phyloP scores from a whole-genome alignment of 2,888 invertebrate species.

The Harpalus rufipes region DNA sequence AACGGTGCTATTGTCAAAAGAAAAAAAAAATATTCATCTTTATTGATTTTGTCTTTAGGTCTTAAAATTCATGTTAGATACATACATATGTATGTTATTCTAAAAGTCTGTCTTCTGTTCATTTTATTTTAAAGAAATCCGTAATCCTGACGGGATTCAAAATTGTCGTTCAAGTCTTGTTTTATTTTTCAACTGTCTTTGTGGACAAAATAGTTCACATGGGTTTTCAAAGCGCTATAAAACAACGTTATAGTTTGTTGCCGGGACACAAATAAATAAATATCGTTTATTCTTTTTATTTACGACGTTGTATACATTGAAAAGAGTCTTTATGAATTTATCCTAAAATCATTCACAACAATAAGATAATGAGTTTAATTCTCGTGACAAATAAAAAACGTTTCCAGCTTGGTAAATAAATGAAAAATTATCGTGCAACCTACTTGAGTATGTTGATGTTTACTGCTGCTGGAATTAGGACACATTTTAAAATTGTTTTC shows the following conservation, averaged over 20 bases:
- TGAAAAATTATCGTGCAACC: slow-evolving; percentile 18
- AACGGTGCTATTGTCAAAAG: too few relatives aligned
- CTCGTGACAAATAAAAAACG: not conserved
- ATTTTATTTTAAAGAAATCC: slow-evolving; percentile 33
- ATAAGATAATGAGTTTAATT: slow-evolving; percentile 1
- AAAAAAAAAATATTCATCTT: too few relatives aligned
- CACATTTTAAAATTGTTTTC: slow-evolving; percentile 13
- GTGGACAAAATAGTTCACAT: slow-evolving; percentile 30
- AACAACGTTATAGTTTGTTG: slow-evolving; percentile 16
- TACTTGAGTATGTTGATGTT: not conserved
- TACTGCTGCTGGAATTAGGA: not conserved
- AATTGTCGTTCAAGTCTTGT: slow-evolving; percentile 32
- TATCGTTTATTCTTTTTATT: slow-evolving; percentile 4
- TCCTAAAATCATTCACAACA: not conserved
- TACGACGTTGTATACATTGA: not conserved
- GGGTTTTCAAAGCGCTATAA: slow-evolving; percentile 20
- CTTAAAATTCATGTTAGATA: slow-evolving; percentile 17
- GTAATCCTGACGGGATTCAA: slow-evolving; percentile 28
- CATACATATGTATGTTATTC: slow-evolving; percentile 24
- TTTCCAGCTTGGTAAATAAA: not conserved
- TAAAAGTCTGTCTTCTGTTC: slow-evolving; percentile 17
- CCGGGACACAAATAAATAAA: slow-evolving; percentile 25
- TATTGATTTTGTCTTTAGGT: slow-evolving; percentile 44
- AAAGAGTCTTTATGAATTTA: slow-evolving; percentile 2
- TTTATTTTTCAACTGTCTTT: slow-evolving; percentile 35